These are phyloP conservation scores for Sigmodon hispidus DNA, from an alignment of 2,113 vertebrate genomes.

Conservation along the genomic window DNA sequence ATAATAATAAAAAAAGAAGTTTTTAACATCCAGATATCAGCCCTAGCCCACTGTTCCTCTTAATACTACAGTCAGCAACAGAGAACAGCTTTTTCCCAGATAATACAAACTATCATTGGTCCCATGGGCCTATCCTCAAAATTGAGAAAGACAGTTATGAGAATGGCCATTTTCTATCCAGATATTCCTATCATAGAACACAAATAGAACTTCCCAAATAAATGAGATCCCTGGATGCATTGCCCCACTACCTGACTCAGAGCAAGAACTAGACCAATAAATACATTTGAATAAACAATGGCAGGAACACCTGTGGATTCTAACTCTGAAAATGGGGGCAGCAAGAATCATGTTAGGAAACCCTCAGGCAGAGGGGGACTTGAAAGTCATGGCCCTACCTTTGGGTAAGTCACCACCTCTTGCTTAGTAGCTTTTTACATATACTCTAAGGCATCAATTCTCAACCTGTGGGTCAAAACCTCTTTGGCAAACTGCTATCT, in stretches of 20 bases:
- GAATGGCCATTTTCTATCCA: background rate
- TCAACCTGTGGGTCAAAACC: background rate
- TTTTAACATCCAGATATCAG: background rate
- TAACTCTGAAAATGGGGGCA: background rate
- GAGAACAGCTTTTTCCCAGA: background rate
- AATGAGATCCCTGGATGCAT: background rate
- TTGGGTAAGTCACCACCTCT: background rate
- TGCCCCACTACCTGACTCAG: background rate
- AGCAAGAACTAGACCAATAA: background rate
- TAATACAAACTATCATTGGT: background rate
- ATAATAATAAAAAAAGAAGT: background rate
- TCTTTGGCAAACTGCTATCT: background rate
- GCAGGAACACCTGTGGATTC: background rate
- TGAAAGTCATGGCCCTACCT: background rate
- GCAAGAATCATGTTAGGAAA: background rate
- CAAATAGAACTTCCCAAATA: background rate
- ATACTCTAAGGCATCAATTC: background rate
- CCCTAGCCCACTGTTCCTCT: background rate
- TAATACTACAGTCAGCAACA: background rate
- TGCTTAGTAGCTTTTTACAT: background rate
- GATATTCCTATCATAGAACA: background rate
- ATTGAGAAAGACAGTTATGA: background rate
- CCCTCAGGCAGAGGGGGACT: background rate
- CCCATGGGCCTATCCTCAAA: background rate
- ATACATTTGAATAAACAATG: background rate